A percentile compares a stretch with the other conserved stretches of the same genome.
Evolutionary conservation across 1,140 invertebrate genomes (phyloP).

Genomic region (Odontomachus brunneus): DNA sequence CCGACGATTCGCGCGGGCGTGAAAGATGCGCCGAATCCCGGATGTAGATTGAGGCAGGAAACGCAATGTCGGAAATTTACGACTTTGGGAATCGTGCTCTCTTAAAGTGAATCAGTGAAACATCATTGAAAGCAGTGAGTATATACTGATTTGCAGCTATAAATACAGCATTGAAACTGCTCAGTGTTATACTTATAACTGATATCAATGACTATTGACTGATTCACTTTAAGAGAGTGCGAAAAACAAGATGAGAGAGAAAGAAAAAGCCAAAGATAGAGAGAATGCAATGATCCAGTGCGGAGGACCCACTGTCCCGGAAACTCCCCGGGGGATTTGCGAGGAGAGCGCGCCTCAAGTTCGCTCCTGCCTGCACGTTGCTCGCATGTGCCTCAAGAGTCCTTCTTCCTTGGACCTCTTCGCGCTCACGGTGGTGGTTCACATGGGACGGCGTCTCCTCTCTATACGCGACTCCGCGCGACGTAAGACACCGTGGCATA

Average conservation of each 20-base stretch:
- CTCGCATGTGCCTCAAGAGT: constrained; percentile 21
- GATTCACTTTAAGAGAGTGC: too few relatives aligned
- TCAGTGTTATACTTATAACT: too few relatives aligned
- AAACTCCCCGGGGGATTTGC: constrained; percentile 51
- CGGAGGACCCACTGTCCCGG: neutral
- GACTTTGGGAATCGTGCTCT: too few relatives aligned
- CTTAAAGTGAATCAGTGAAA: too few relatives aligned
- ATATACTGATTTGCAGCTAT: too few relatives aligned
- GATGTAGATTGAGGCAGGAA: neutral
- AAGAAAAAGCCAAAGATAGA: neutral
- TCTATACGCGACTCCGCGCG: constrained; percentile 18
- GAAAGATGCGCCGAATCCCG: constrained; percentile 21
- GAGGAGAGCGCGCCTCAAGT: neutral
- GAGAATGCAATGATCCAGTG: neutral
- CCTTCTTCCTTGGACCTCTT: constrained; percentile 1
- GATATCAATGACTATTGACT: too few relatives aligned
- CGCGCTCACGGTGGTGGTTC: constrained; percentile 56
- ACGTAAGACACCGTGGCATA: constrained; percentile 78
- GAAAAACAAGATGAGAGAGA: too few relatives aligned
- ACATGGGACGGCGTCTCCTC: constrained; percentile 54
- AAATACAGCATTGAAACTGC: too few relatives aligned
- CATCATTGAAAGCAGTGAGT: too few relatives aligned
- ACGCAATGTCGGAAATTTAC: too few relatives aligned
- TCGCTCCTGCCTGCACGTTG: neutral
- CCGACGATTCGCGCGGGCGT: neutral